These are phyloP conservation scores for Pogonognathellus flavescens DNA, from an alignment of 1,140 invertebrate species.

Conservation along the genomic window DNA sequence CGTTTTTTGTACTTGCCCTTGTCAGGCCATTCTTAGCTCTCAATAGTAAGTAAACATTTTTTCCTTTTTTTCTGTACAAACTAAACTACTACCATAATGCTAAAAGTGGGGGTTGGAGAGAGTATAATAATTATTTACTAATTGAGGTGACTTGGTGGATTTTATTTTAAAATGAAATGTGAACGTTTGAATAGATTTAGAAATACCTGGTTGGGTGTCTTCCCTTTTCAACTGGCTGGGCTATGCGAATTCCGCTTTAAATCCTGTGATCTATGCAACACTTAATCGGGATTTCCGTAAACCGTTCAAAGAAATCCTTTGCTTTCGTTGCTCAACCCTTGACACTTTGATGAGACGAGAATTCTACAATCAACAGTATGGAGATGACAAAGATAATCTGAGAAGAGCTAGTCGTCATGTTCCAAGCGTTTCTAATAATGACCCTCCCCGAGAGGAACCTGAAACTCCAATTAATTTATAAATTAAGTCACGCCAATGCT, in stretches of 20 bases:
- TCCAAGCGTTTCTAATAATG: background rate
- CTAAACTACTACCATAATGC: too few species aligned
- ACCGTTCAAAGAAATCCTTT: slow-evolving; percentile 91
- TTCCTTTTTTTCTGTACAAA: too few species aligned
- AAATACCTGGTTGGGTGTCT: slow-evolving; percentile 68
- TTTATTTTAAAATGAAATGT: background rate
- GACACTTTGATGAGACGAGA: slow-evolving; percentile 93
- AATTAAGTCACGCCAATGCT: background rate
- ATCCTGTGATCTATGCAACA: slow-evolving; percentile 94
- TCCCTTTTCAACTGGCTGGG: slow-evolving; percentile 73
- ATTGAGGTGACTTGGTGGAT: background rate
- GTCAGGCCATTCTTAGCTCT: slow-evolving; percentile 82
- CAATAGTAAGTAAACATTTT: slow-evolving; percentile 60
- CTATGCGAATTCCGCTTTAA: slow-evolving; percentile 76
- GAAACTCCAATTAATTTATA: slow-evolving; percentile 35
- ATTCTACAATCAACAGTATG: slow-evolving; percentile 92
- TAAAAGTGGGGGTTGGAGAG: too few species aligned
- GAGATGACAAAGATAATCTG: slow-evolving; percentile 70
- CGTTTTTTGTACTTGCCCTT: slow-evolving; percentile 94
- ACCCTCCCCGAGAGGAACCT: slow-evolving; percentile 9
- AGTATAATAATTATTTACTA: too few species aligned
- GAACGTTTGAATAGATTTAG: slow-evolving; percentile 56
- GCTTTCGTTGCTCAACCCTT: slow-evolving; percentile 87
- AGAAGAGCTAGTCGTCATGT: slow-evolving; percentile 39
- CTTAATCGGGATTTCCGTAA: slow-evolving; percentile 92